phyloP scores from a whole-genome alignment of 2,888 invertebrate genomes.

The Diaphora mendica region DNA sequence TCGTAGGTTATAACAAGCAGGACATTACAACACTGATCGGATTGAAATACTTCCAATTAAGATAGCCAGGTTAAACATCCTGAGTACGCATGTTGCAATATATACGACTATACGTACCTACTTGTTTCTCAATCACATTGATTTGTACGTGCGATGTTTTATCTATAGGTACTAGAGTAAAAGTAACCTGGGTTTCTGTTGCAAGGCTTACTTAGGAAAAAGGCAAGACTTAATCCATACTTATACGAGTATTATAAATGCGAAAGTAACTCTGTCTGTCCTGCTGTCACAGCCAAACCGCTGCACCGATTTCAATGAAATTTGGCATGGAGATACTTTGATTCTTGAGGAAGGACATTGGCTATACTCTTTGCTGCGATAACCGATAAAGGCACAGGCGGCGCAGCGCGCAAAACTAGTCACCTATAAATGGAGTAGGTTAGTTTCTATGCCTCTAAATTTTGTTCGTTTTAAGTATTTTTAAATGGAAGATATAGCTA shows the following conservation, averaged over 20 bases:
- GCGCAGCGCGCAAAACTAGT: too few relatives aligned
- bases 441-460: neutral
- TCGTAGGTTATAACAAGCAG: neutral
- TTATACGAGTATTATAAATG: too few relatives aligned
- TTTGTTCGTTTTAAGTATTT: neutral
- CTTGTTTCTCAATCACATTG: slow-evolving; percentile 15
- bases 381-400: too few relatives aligned
- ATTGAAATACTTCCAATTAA: slow-evolving; percentile 12
- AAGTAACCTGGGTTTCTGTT: neutral
- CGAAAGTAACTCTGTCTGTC: too few relatives aligned
- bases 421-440: neutral
- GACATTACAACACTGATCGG: slow-evolving; percentile 9
- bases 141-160: neutral
- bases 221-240: too few relatives aligned
- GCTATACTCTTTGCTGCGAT: too few relatives aligned
- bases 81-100: slow-evolving; percentile 5
- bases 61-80: slow-evolving; percentile 14
- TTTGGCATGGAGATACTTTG: too few relatives aligned
- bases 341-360: too few relatives aligned
- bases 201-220: neutral
- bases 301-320: too few relatives aligned
- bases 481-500: too few relatives aligned
- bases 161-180: neutral
- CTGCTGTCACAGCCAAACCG: too few relatives aligned
- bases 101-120: neutral